A percentile compares a stretch with the other conserved stretches of the same genome.
Conservation (phyloP, 1,140 invertebrate species). For the Patella vulgata region DNA sequence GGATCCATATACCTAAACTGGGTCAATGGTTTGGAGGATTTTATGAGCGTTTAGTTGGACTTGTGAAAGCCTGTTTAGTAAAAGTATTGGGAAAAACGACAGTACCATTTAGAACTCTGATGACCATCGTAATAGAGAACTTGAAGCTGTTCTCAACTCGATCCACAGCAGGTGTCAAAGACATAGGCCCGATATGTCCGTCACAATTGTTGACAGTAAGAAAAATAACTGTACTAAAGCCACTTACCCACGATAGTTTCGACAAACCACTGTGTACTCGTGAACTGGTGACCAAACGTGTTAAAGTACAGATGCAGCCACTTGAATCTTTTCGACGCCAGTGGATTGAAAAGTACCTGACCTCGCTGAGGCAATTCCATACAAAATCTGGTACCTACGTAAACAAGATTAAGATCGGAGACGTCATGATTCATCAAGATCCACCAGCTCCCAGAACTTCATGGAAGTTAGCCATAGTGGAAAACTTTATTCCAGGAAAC, state of each 20-base stretch:
- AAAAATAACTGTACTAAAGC: constrained; percentile 4
- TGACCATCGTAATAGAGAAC: constrained; percentile 11
- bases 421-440: constrained; percentile 6
- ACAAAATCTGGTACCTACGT: background rate
- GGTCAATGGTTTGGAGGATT: constrained; percentile 23
- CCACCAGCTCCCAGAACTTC: background rate
- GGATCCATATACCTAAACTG: constrained; percentile 14
- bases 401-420: constrained; percentile 8
- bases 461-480: constrained; percentile 6
- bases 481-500: background rate
- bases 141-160: constrained; percentile 12
- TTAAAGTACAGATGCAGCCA: background rate
- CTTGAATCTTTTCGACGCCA: constrained; percentile 8
- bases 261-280: background rate
- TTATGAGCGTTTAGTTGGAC: constrained; percentile 11
- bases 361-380: constrained; percentile 5
- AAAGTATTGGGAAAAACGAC: constrained; percentile 1
- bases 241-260: background rate
- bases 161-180: constrained; percentile 11
- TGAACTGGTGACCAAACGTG: background rate
- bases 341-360: constrained; percentile 13
- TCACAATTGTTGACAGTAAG: constrained; percentile 16
- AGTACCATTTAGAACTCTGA: background rate
- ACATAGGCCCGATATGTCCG: constrained; percentile 9
- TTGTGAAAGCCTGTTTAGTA: constrained; percentile 4